phyloP scores from a whole-genome alignment of 2,113 vertebrate species.

The Tenrec ecaudatus region DNA sequence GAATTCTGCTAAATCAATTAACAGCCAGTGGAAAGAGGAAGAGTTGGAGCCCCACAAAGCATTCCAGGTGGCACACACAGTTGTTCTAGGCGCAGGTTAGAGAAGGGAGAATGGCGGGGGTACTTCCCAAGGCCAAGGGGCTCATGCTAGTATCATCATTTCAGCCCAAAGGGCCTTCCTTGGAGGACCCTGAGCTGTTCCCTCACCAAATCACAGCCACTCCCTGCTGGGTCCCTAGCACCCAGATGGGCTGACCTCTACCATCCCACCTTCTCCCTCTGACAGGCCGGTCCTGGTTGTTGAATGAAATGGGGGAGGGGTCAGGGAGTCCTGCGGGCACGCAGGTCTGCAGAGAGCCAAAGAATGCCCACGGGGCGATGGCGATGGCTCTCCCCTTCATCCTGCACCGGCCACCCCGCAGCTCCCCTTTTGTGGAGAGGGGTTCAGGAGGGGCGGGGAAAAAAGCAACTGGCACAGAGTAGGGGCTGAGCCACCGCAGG shows the following conservation, averaged over 20 bases:
- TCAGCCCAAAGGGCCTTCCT: not conserved
- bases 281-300: not conserved
- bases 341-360: not conserved
- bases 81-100: not conserved
- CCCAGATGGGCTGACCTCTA: not conserved
- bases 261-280: not conserved
- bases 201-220: not conserved
- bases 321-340: not conserved
- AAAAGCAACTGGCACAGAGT: not conserved
- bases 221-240: not conserved
- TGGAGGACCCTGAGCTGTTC: not conserved
- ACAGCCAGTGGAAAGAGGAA: slow-evolving; percentile 21
- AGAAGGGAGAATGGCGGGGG: not conserved
- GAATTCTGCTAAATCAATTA: not conserved
- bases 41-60: not conserved
- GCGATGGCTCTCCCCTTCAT: too few species aligned
- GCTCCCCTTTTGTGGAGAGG: not conserved
- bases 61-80: not conserved
- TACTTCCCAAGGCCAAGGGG: not conserved
- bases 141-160: not conserved
- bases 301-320: not conserved
- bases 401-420: not conserved
- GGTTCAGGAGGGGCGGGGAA: rapidly evolving
- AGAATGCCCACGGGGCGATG: not conserved
- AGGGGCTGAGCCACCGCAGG: not conserved